Conservation (phyloP, 2,113 vertebrate species). For the Ailuropoda melanoleuca region DNA sequence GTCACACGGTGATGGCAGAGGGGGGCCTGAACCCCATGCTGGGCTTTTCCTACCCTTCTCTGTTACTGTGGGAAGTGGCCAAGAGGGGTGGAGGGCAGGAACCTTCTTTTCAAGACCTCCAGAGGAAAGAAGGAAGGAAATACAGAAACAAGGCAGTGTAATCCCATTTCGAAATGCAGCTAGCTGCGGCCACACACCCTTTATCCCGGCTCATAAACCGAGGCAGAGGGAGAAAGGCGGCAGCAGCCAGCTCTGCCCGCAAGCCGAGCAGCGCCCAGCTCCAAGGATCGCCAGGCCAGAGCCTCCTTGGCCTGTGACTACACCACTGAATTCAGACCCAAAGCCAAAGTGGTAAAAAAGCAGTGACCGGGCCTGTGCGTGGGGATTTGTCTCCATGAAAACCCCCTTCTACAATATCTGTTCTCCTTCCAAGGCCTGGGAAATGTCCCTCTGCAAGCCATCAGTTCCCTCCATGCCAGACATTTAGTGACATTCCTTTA, state of each 20-base stretch:
- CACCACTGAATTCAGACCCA: not conserved
- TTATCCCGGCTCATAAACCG: not conserved
- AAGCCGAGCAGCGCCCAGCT: not conserved
- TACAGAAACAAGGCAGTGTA: accelerated
- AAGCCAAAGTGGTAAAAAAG: not conserved
- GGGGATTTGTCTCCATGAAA: not conserved
- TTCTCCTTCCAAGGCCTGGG: conserved; percentile 52
- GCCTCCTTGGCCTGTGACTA: not conserved
- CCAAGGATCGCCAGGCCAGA: not conserved
- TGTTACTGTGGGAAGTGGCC: not conserved
- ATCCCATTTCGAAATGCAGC: not conserved
- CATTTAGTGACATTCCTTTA: conserved; percentile 61
- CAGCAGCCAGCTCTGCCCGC: not conserved
- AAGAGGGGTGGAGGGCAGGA: not conserved
- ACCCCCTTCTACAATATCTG: not conserved
- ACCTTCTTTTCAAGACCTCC: not conserved
- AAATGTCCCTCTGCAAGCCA: conserved; percentile 44
- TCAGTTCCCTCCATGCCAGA: not conserved
- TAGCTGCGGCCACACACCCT: not conserved
- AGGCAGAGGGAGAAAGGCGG: not conserved
- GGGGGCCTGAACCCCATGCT: not conserved
- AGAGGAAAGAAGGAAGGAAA: conserved; percentile 19
- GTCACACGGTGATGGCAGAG: not conserved
- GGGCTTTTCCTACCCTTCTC: not conserved
- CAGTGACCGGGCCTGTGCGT: accelerated